Conservation (phyloP, 2,113 vertebrate genomes). For the Morone saxatilis region DNA sequence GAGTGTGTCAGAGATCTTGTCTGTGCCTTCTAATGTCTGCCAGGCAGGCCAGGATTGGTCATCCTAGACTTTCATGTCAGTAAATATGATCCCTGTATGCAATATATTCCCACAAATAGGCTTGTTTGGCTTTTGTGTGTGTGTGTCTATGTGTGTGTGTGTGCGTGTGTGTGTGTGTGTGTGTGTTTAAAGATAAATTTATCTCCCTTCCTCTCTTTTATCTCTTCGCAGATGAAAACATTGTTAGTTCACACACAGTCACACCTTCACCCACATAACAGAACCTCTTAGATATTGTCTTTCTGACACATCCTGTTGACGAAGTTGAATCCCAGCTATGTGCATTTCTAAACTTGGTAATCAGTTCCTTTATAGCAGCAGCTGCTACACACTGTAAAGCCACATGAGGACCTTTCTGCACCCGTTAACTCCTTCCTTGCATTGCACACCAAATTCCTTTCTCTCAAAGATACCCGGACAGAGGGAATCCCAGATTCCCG, state of each 20-base stretch:
- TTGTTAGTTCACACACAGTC: background rate
- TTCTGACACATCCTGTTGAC: slow-evolving; percentile 62
- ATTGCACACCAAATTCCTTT: slow-evolving; percentile 64
- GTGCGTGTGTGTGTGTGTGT: slow-evolving; percentile 4
- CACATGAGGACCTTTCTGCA: slow-evolving; percentile 52
- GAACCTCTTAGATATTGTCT: slow-evolving; percentile 20
- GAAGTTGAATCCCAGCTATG: slow-evolving; percentile 50
- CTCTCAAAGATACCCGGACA: slow-evolving; percentile 54
- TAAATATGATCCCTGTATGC: background rate
- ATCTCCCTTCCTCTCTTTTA: slow-evolving; percentile 26
- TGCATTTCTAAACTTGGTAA: slow-evolving; percentile 71
- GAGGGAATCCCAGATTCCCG: slow-evolving; percentile 72
- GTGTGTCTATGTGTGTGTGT: slow-evolving; percentile 1
- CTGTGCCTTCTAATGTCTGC: background rate
- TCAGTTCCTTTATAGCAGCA: slow-evolving; percentile 63
- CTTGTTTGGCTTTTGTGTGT: slow-evolving; percentile 6
- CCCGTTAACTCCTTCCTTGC: slow-evolving; percentile 64
- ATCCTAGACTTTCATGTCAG: slow-evolving; percentile 1
- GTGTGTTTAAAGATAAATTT: background rate
- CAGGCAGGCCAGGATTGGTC: background rate
- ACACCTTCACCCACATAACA: background rate
- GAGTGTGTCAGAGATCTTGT: slow-evolving; percentile 5
- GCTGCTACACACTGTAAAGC: slow-evolving; percentile 68
- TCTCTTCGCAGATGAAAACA: background rate
- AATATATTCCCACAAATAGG: background rate